Evolutionary conservation across 2,888 invertebrate genomes (phyloP), one percentile per base, ranked within the genome.

Genomic region (Mesorhabditis belari): DNA sequence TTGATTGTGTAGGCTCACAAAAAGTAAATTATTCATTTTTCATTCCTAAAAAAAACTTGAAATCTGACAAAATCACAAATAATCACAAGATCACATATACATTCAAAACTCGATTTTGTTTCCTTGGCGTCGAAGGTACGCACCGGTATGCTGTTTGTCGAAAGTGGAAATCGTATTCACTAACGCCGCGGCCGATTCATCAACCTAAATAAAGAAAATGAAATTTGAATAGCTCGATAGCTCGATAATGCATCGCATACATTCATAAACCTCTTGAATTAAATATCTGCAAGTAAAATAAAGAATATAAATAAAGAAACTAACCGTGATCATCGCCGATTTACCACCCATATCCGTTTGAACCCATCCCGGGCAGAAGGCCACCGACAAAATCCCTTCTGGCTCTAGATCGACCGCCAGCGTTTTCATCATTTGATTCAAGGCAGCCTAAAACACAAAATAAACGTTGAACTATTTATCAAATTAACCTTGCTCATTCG

Each of bases 271-370:
- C 35, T 17, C 17, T 17, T 4, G 25, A 17, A 23, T 19, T 17
- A 4, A 17, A 21, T 5, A 21, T n/a, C 6, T 5, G 6, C 19
- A 6, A 9, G 9, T 58, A n/a, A n/a, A n/a, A n/a, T n/a, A n/a
- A n/a, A n/a, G n/a, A n/a, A n/a, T n/a, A n/a, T n/a, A n/a, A n/a
- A n/a, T n/a, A n/a, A n/a, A n/a, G n/a, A n/a, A n/a, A n/a, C n/a
- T n/a, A n/a, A n/a, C 57, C 12, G 55, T 58, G 2, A 61, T 35
- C 19, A 21, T 17, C 17, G 69, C 69, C 12, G 55, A 29, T 5
- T 28, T 26, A 1, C 70, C 70, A 23, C 69, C 71, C 69, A 69
- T 69, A 21, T 72, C 71, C 2, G 71, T 69, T 44, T 58, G 27
- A 2, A 69, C 69, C 69, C 69, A 69, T 25, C 66, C 66, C 44